Base-by-base conservation (phyloP, 1,140 invertebrate genomes). In the Plodia interpunctella region DNA sequence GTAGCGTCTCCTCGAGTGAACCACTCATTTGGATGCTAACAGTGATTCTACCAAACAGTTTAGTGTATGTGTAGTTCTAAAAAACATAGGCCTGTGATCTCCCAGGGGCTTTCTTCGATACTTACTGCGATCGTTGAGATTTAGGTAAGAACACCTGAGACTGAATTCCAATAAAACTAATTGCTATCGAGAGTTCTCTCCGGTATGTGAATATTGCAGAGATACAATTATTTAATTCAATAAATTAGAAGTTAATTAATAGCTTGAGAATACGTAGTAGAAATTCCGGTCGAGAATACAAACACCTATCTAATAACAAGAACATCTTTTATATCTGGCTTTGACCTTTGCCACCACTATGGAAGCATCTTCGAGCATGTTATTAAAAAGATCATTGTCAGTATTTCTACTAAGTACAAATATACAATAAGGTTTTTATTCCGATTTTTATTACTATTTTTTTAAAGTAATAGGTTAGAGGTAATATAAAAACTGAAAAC, bases 61-160 rank as follows among this genome's bases (percentile, higher is more conserved):
- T 57, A 60, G 72, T 66, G 59, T 65, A 38, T 68, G 82, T 85
- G 82, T 72, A 70, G 73, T 72, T 76, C 64, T 69, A 62, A 58
- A 60, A 68, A 61, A 56, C 25, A 53, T 62, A 60, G 54, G 66
- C 63, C 57, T 72, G 77, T 82, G 78, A 67, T 70, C 53, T 70
- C 56, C 20, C 5, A 72, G 62, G 72, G 62, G 68, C 70, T 72
- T 72, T 57, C 55, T 59, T 63, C 65, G 60, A 70, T 59, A 55
- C 73, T 70, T 66, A 70, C 75, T 69, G 80, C 80, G 74, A 79
- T 79, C 38, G n/a, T 70, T 65, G 59, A 68, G 62, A 60, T 70
- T 72, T 79, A 87, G 83, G 83, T 87, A 87, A 87, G 81, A 79
- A 70, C 17, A 51, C 49, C 49, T 51, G 18, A 20, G 18, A 53